Conservation (phyloP, 2,113 vertebrate species). For the Antigone vipio region DNA sequence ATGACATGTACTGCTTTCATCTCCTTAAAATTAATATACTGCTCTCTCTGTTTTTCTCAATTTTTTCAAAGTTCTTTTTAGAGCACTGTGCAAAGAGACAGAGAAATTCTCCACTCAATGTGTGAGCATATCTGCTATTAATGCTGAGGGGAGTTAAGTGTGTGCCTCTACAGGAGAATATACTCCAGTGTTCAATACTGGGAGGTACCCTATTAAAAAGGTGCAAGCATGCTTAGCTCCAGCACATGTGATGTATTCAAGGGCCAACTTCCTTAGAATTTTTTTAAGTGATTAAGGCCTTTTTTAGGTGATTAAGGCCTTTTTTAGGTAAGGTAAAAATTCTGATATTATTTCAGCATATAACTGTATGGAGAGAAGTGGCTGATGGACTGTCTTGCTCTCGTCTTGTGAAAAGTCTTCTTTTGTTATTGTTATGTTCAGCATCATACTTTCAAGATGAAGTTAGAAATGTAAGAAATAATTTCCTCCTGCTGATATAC, state of each 20-base stretch:
- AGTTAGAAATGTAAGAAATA: not conserved
- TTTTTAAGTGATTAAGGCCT: conserved; percentile 11
- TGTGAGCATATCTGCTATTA: conserved; percentile 55
- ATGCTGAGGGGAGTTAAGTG: conserved; percentile 70
- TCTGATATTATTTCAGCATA: conserved; percentile 22
- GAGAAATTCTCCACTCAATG: conserved; percentile 52
- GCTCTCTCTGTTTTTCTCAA: conserved; percentile 56
- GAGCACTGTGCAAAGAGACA: conserved; percentile 65
- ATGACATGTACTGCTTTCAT: conserved; percentile 69
- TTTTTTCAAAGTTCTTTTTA: conserved; percentile 63
- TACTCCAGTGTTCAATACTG: conserved; percentile 55
- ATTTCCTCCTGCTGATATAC: not conserved
- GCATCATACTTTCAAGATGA: not conserved
- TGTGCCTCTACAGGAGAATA: conserved; percentile 49
- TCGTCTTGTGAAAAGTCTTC: not conserved
- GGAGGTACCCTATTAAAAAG: conserved; percentile 62
- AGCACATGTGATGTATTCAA: conserved; percentile 49
- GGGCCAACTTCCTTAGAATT: conserved; percentile 36
- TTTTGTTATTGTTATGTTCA: not conserved
- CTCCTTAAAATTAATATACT: conserved; percentile 70
- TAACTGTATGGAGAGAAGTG: not conserved
- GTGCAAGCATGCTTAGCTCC: conserved; percentile 59
- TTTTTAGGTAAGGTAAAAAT: conserved; percentile 19
- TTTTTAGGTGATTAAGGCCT: not conserved
- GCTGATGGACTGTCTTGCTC: not conserved